A percentile compares a stretch with the other conserved stretches of the same genome.
Conservation (phyloP, 2,888 invertebrate genomes). For the Hyposoter didymator region DNA sequence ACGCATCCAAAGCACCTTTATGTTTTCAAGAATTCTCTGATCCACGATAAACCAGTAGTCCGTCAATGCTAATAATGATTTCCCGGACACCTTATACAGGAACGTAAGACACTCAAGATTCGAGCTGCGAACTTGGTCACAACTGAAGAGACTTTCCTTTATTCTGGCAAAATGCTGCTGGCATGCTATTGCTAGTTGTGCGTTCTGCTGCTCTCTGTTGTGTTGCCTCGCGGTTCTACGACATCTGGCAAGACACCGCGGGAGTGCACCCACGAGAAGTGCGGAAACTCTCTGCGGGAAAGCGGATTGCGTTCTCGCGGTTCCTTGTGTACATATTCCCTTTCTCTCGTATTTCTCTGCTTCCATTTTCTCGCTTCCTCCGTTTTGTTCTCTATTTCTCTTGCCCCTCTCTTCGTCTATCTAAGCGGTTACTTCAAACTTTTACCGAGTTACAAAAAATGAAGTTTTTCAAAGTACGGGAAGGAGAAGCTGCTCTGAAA, state of each 20-base stretch:
- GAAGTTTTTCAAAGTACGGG: neutral
- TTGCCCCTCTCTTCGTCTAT: neutral
- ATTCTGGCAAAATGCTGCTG: conserved; percentile 49
- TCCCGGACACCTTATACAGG: conserved; percentile 11
- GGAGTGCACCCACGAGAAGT: conserved; percentile 57
- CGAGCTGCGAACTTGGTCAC: conserved; percentile 66
- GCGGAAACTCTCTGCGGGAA: conserved; percentile 62
- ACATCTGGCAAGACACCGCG: conserved; percentile 67
- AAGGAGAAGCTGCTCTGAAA: neutral
- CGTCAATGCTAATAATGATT: neutral
- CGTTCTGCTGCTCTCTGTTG: conserved; percentile 61
- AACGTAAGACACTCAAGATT: conserved; percentile 49
- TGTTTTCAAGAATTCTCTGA: neutral
- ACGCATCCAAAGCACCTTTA: neutral
- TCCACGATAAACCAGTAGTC: neutral
- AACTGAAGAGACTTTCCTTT: conserved; percentile 63
- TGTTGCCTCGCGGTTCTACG: conserved; percentile 65
- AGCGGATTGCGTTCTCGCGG: conserved; percentile 62
- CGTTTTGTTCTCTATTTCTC: neutral
- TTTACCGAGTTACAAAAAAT: conserved; percentile 7
- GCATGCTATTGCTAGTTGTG: conserved; percentile 41
- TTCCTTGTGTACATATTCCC: conserved; percentile 20
- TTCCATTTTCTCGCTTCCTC: neutral
- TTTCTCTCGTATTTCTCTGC: neutral
- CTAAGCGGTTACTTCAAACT: conserved; percentile 25